phyloP scores from a whole-genome alignment of 2,888 invertebrate genomes.

The Euphydryas editha region DNA sequence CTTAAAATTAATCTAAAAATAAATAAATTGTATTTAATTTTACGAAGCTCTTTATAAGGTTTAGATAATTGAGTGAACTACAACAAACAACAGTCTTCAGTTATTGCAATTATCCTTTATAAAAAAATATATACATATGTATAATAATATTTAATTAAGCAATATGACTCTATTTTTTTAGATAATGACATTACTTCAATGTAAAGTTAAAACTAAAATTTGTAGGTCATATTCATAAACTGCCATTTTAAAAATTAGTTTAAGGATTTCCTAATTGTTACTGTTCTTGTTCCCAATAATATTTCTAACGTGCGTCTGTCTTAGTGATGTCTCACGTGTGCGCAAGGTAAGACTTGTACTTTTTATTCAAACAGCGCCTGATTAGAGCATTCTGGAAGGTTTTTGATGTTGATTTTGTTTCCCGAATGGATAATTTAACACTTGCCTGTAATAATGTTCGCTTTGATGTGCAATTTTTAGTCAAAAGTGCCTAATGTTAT shows the following conservation, averaged over 20 bases:
- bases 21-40: no score
- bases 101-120: no score
- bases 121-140: no score
- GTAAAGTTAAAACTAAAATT: no score
- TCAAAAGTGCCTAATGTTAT: conserved; percentile 19
- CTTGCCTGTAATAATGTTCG: conserved; percentile 66
- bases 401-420: conserved; percentile 74
- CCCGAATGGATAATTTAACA: conserved; percentile 68
- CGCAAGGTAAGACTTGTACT: conserved; percentile 65
- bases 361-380: conserved; percentile 80
- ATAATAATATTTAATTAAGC: no score
- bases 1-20: conserved; percentile 14
- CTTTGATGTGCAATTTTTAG: conserved; percentile 47
- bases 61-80: no score
- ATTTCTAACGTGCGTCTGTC: background rate
- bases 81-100: no score
- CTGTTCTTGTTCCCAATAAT: background rate
- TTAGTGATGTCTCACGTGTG: conserved; percentile 28
- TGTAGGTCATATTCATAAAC: no score
- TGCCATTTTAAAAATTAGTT: background rate
- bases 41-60: no score
- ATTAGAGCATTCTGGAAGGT: conserved; percentile 71
- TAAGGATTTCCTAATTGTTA: no score
- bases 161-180: no score
- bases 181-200: no score